Evolutionary conservation across 2,797 vertebrate genomes (phyloP).

Genomic region (Hypotaenidia okinawae): DNA sequence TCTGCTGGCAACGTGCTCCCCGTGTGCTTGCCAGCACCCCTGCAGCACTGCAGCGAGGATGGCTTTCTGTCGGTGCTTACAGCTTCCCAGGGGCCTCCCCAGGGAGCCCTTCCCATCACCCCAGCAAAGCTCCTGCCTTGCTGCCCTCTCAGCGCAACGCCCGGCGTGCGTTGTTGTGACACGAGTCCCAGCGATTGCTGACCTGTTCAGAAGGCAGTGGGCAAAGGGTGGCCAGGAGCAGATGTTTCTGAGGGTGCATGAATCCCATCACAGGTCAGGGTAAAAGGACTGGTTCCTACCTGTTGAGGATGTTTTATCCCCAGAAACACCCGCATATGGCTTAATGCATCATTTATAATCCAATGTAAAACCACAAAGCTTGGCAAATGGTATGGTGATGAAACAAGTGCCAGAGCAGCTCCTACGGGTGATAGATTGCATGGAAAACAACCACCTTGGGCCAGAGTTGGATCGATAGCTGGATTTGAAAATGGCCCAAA

Average conservation of each 20-base stretch:
- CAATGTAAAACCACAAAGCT: neutral
- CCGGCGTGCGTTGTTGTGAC: fast-evolving
- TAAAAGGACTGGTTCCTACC: neutral
- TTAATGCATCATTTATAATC: neutral
- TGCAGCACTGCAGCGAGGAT: neutral
- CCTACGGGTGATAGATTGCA: neutral
- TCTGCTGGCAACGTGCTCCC: neutral
- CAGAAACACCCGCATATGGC: neutral
- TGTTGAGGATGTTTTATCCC: neutral
- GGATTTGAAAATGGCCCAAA: neutral
- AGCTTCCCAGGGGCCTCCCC: neutral
- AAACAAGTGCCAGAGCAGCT: neutral
- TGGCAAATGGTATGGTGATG: neutral
- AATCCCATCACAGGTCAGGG: neutral
- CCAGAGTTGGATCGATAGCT: neutral
- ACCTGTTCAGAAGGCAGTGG: neutral
- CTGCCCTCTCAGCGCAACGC: neutral
- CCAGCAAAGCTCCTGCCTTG: neutral
- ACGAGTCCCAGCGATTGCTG: fast-evolving
- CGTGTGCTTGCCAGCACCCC: constrained; percentile 18
- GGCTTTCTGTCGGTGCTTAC: neutral
- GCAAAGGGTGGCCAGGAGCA: neutral
- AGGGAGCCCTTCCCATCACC: neutral
- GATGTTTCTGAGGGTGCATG: neutral
- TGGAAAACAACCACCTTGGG: neutral